Evolutionary conservation across 1,140 invertebrate genomes (phyloP).

Genomic region (Reticulitermes speratus): DNA sequence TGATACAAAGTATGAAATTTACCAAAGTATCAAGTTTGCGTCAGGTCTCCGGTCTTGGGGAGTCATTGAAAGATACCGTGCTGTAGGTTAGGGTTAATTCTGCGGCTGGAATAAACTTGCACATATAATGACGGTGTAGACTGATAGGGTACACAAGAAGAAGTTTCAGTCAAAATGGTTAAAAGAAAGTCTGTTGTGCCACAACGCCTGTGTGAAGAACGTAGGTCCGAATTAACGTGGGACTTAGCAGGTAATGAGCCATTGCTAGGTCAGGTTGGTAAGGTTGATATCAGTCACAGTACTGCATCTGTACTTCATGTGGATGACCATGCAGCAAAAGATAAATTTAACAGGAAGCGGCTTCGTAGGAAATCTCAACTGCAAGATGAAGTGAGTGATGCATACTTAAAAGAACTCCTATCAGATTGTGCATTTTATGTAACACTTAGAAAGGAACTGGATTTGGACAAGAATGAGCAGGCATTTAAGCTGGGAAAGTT

Average conservation of each 20-base stretch:
- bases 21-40: no score
- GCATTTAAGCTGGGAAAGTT: not conserved
- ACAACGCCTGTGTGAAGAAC: not conserved
- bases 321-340: not conserved
- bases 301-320: not conserved
- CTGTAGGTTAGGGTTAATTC: no score
- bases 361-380: not conserved
- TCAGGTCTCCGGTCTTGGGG: no score
- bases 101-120: no score
- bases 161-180: not conserved
- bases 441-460: not conserved
- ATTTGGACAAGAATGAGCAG: not conserved
- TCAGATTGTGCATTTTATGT: not conserved
- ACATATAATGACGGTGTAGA: not conserved
- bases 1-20: no score
- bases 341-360: not conserved
- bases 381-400: not conserved
- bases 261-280: not conserved
- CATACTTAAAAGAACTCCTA: not conserved
- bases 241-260: not conserved
- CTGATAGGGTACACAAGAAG: not conserved
- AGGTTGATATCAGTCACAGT: not conserved
- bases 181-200: not conserved
- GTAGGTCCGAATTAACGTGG: not conserved
- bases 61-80: no score